Evolutionary conservation across 2,797 vertebrate species (phyloP).

Genomic region (Xenentodon cancila): DNA sequence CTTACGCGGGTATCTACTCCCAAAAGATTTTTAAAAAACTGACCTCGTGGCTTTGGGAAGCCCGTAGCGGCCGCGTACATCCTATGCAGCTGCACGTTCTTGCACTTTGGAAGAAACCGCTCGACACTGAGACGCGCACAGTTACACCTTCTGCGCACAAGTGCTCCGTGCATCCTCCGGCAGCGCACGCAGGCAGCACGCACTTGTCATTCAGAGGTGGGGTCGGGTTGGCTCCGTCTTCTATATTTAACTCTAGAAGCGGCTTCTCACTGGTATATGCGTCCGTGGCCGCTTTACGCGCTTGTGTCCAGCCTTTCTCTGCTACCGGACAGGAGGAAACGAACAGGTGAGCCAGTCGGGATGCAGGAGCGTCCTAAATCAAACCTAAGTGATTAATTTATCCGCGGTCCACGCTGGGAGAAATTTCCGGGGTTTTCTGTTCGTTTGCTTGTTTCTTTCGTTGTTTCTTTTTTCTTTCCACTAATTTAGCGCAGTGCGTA

Average conservation of each 20-base stretch:
- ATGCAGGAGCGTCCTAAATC: background rate
- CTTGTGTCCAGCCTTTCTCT: background rate
- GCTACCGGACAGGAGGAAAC: slow-evolving; percentile 5
- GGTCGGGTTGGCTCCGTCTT: slow-evolving; percentile 26
- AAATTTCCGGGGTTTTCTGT: too few relatives aligned
- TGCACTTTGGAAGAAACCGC: too few relatives aligned
- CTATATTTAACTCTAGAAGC: slow-evolving; percentile 73
- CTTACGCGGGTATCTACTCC: too few relatives aligned
- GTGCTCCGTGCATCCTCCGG: slow-evolving; percentile 22
- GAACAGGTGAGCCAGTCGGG: slow-evolving; percentile 33
- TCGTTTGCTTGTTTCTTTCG: too few relatives aligned
- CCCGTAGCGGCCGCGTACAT: too few relatives aligned
- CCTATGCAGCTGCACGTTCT: too few relatives aligned
- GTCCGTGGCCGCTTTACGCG: background rate
- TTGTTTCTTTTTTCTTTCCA: too few relatives aligned
- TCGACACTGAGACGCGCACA: too few relatives aligned
- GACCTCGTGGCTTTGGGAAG: too few relatives aligned
- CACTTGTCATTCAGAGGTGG: slow-evolving; percentile 49
- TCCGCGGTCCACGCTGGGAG: background rate
- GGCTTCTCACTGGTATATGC: background rate
- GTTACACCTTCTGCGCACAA: background rate
- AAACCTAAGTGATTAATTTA: background rate
- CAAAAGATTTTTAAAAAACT: too few relatives aligned
- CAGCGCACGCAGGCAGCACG: slow-evolving; percentile 44
- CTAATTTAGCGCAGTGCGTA: slow-evolving; percentile 5